These are phyloP conservation scores for Dascillus cervinus DNA, from an alignment of 2,888 invertebrate genomes.

Conservation along the genomic window DNA sequence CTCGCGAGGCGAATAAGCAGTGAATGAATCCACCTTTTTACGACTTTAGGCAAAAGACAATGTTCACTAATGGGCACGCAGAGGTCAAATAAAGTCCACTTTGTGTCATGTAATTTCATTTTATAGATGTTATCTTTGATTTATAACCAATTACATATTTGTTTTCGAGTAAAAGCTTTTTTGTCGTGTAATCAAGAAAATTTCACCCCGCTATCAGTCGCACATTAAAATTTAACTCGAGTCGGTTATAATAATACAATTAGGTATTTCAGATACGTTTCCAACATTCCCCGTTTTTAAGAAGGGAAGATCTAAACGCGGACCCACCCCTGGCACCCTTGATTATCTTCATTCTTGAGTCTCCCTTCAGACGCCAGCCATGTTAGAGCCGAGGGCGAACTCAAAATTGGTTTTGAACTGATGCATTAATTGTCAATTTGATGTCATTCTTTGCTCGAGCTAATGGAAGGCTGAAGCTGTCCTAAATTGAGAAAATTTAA, in stretches of 20 bases:
- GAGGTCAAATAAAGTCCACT: slow-evolving; percentile 20
- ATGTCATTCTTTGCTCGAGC: slow-evolving; percentile 38
- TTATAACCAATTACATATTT: slow-evolving; percentile 35
- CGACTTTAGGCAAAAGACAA: slow-evolving; percentile 13
- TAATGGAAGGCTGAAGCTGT: slow-evolving; percentile 39
- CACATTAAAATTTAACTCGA: too few relatives aligned
- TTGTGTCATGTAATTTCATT: slow-evolving; percentile 31
- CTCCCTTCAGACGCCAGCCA: slow-evolving; percentile 24
- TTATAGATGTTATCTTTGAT: slow-evolving; percentile 38
- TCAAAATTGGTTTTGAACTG: slow-evolving; percentile 39
- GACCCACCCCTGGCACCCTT: slow-evolving; percentile 33
- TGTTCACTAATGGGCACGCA: slow-evolving; percentile 15
- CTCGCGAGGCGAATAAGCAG: slow-evolving; percentile 5
- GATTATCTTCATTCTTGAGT: slow-evolving; percentile 38
- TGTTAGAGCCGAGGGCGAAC: slow-evolving; percentile 28
- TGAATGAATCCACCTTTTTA: slow-evolving; percentile 21
- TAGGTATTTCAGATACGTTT: too few relatives aligned
- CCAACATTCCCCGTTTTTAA: too few relatives aligned
- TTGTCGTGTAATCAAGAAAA: too few relatives aligned
- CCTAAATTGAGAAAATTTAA: slow-evolving; percentile 39
- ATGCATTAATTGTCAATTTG: slow-evolving; percentile 43
- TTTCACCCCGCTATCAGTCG: too few relatives aligned
- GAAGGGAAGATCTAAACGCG: slow-evolving; percentile 15
- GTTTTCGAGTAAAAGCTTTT: slow-evolving; percentile 22
- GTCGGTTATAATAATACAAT: too few relatives aligned